A percentile compares a stretch with the other conserved stretches of the same genome.
These are phyloP conservation scores for Oncorhynchus mykiss DNA, from an alignment of 2,113 vertebrate species.

Conservation along the genomic window DNA sequence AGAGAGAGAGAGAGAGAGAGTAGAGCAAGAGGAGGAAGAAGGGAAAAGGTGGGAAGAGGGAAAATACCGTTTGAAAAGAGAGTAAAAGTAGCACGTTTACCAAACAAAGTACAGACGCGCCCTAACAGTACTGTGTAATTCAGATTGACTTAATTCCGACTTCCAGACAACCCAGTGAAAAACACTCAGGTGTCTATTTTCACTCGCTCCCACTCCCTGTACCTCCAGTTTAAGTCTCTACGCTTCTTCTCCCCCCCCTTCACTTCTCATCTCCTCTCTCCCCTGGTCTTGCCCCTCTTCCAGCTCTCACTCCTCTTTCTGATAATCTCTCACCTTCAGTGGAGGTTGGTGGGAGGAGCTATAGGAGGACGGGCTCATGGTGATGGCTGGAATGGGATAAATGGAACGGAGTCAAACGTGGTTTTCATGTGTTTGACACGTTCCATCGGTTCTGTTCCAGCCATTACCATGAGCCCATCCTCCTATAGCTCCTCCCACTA, in stretches of 20 bases:
- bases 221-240: too few species aligned
- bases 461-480: too few species aligned
- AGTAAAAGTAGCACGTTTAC: background rate
- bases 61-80: background rate
- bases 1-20: background rate
- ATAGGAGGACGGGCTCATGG: too few species aligned
- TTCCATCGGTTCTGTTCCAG: too few species aligned
- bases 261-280: background rate
- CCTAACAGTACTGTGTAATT: background rate
- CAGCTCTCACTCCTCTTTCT: background rate
- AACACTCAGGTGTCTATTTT: background rate
- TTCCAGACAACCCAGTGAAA: background rate
- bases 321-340: background rate
- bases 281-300: too few species aligned
- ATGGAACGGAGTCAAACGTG: too few species aligned
- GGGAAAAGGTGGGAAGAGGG: background rate
- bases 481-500: too few species aligned
- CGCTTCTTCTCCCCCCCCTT: background rate
- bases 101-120: slow-evolving; percentile 13
- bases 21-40: background rate
- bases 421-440: too few species aligned
- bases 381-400: too few species aligned
- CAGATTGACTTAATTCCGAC: background rate
- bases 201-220: background rate
- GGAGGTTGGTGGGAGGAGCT: too few species aligned